A percentile compares a stretch with the other conserved stretches of the same genome.
Conservation (phyloP, 2,888 invertebrate genomes). For the Dinocampus coccinellae region DNA sequence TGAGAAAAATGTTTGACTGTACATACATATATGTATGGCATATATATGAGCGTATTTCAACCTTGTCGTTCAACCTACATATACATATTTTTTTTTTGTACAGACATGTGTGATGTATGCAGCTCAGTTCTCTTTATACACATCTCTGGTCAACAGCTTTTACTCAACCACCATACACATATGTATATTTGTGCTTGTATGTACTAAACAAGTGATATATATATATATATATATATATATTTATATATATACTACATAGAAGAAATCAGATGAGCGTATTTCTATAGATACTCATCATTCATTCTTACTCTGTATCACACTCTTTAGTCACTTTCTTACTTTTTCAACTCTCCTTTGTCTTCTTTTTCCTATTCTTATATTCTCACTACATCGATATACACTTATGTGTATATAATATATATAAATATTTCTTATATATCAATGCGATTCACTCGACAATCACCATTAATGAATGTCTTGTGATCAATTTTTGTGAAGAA, state of each 20-base stretch:
- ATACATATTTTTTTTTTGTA: background rate
- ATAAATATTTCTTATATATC: constrained; percentile 11
- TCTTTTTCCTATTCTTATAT: constrained; percentile 7
- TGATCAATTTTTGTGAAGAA: too few relatives aligned
- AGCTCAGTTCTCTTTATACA: background rate
- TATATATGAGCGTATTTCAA: constrained; percentile 7
- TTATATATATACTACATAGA: constrained; percentile 38
- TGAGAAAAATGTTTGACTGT: background rate
- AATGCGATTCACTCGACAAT: constrained; percentile 43
- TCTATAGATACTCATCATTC: constrained; percentile 64
- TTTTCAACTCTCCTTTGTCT: constrained; percentile 30
- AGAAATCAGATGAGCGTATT: constrained; percentile 56
- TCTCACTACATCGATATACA: background rate
- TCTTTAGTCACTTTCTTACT: constrained; percentile 40
- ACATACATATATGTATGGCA: background rate
- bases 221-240: constrained; percentile 28
- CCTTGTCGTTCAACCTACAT: background rate
- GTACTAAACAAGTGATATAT: constrained; percentile 31
- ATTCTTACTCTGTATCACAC: constrained; percentile 36
- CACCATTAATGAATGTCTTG: constrained; percentile 27
- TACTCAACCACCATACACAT: background rate
- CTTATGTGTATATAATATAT: background rate
- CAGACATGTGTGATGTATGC: constrained; percentile 7
- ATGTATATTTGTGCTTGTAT: constrained; percentile 19
- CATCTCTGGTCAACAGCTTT: background rate